A percentile compares a stretch with the other conserved stretches of the same genome.
phyloP scores from a whole-genome alignment of 2,888 invertebrate species.

The Falcaria lacertinaria region DNA sequence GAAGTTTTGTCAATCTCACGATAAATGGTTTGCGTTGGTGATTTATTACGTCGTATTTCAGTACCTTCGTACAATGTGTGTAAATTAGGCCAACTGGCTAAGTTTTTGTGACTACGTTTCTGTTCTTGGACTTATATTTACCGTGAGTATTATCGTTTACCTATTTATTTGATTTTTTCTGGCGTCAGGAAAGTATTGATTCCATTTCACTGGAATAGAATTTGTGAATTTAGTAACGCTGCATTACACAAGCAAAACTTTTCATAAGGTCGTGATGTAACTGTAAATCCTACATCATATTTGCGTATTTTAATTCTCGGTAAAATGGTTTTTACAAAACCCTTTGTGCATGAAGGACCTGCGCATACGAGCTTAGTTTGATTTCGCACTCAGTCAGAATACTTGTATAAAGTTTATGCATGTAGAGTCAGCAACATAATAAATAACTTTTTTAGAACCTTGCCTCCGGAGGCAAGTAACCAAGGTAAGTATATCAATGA shows the following conservation, averaged over 20 bases:
- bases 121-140: constrained; percentile 17
- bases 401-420: no score
- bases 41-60: constrained; percentile 63
- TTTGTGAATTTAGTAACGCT: constrained; percentile 5
- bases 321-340: constrained; percentile 6
- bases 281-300: constrained; percentile 18
- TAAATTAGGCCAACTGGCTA: constrained; percentile 46
- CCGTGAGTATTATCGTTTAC: constrained; percentile 28
- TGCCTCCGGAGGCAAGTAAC: no score
- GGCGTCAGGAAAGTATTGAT: constrained; percentile 21
- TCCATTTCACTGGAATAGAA: constrained; percentile 11
- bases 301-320: not conserved
- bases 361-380: not conserved
- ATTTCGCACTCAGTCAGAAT: no score
- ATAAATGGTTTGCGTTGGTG: constrained; percentile 52
- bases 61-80: constrained; percentile 40
- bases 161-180: not conserved
- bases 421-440: no score
- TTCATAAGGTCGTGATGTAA: constrained; percentile 45
- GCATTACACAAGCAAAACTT: constrained; percentile 13
- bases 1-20: constrained; percentile 57
- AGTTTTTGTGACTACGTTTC: constrained; percentile 29
- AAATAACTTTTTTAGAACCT: no score
- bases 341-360: not conserved
- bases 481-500: no score